A percentile compares a stretch with the other conserved stretches of the same genome.
These are phyloP conservation scores for Eristalis pertinax DNA, from an alignment of 2,888 invertebrate species.

Conservation along the genomic window DNA sequence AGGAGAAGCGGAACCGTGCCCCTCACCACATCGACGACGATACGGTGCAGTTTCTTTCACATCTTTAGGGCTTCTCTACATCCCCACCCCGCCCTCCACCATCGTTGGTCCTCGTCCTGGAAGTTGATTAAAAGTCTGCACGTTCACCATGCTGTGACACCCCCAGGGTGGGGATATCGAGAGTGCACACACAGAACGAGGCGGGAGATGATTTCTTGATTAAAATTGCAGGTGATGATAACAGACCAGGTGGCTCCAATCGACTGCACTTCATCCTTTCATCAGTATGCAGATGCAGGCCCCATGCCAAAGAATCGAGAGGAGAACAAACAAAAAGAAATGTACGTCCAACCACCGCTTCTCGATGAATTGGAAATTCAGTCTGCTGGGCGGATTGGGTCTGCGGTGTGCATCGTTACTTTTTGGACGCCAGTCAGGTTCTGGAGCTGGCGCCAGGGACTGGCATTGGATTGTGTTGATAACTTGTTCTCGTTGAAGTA, in stretches of 20 bases:
- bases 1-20: slow-evolving; percentile 5
- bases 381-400: slow-evolving; percentile 1
- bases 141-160: slow-evolving; percentile 32
- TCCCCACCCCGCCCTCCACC: not conserved
- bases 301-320: slow-evolving; percentile 24
- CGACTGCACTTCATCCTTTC: slow-evolving; percentile 26
- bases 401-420: not conserved
- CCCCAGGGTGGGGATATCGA: not conserved
- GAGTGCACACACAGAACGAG: slow-evolving; percentile 3
- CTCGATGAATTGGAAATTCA: slow-evolving; percentile 49
- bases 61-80: not conserved
- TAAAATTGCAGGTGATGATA: slow-evolving; percentile 71
- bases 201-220: slow-evolving; percentile 66
- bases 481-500: not conserved
- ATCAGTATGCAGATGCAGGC: slow-evolving; percentile 39
- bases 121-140: slow-evolving; percentile 70
- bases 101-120: not conserved
- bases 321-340: slow-evolving; percentile 26
- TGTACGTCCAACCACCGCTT: not conserved
- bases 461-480: slow-evolving; percentile 16
- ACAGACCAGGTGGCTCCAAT: slow-evolving; percentile 53
- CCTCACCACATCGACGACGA: not conserved
- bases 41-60: slow-evolving; percentile 3
- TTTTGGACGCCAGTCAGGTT: not conserved
- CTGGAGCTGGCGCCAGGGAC: not conserved